Base-by-base conservation (phyloP, 2,888 invertebrate species). In the Pomacea canaliculata region DNA sequence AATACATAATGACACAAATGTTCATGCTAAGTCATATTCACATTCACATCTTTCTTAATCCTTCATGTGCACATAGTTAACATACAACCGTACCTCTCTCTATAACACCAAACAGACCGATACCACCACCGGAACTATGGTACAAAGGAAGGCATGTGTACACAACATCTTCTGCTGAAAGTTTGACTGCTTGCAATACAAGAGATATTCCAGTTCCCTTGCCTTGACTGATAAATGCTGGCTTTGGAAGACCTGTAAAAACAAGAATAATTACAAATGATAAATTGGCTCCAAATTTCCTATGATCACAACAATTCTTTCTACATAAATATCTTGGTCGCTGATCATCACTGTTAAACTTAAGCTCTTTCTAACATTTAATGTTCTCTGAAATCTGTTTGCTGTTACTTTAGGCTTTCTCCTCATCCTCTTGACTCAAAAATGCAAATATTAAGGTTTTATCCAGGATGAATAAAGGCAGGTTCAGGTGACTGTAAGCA, bases 141-240 rank as follows among this genome's bases (percentile, higher is more conserved):
- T 98, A 99, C 7, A 98, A 92, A 0, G 98, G 98, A 90, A 98
- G 93, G 0, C 97, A 95, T 2, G 95, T 95, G 90, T 98, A 99
- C 86, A 96, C 93, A 72, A 95, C 92, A 89, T 99, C 98, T 67
- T 93, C 73, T 19, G 73, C 71, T 23, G n/a, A 78, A 16, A 86
- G 70, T 12, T 82, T 83, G 60, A 79, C 77, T 9, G 70, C 13
- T 1, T 71, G 16, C 66, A 81, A 76, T 13, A 80, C 66, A 9
- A 78, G 51, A 9, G 78, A 71, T 0, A 80, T 79, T 0, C 77
- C 76, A 13, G 83, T 9, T 2, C 74, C 62, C 75, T 81, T 83
- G 1, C 95, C 94, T 85, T 96, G 95, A 37, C 95, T 96, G 86
- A 99, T 97, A 70, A 97, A 95, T 56, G 98, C 98, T 62, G 99